Evolutionary conservation across 2,797 vertebrate genomes (phyloP).

Genomic region (Nyctalus aviator): DNA sequence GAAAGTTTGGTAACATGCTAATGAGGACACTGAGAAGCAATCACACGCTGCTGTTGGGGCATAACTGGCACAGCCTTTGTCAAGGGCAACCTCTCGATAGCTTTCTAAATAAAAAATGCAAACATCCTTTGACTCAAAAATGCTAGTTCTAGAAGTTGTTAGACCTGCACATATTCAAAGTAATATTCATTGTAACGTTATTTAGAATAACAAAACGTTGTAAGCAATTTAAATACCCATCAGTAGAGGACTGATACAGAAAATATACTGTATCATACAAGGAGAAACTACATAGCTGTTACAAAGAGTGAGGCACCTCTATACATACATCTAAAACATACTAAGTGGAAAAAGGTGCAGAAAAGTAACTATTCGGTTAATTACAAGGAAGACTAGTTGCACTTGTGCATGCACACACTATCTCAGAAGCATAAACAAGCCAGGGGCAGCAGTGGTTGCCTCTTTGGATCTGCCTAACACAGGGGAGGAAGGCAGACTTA

Average conservation of each 20-base stretch:
- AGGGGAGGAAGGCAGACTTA: not conserved
- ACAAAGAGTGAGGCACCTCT: not conserved
- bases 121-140: not conserved
- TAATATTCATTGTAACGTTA: not conserved
- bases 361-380: not conserved
- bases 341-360: not conserved
- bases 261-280: not conserved
- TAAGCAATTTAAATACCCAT: constrained; percentile 13
- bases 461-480: not conserved
- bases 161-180: not conserved
- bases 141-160: constrained; percentile 8
- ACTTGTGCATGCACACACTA: not conserved
- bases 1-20: not conserved
- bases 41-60: not conserved
- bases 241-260: not conserved
- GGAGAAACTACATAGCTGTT: not conserved
- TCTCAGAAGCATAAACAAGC: not conserved
- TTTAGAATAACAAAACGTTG: constrained; percentile 26
- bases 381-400: not conserved
- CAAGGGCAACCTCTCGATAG: not conserved
- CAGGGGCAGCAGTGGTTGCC: not conserved
- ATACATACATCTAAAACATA: not conserved
- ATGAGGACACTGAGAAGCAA: not conserved
- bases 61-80: not conserved
- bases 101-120: constrained; percentile 30